Percentiles rank a stretch among this genome's conserved stretches.
These are phyloP conservation scores for Nothobranchius kuhntae DNA, from an alignment of 2,113 vertebrate genomes.

Conservation along the genomic window DNA sequence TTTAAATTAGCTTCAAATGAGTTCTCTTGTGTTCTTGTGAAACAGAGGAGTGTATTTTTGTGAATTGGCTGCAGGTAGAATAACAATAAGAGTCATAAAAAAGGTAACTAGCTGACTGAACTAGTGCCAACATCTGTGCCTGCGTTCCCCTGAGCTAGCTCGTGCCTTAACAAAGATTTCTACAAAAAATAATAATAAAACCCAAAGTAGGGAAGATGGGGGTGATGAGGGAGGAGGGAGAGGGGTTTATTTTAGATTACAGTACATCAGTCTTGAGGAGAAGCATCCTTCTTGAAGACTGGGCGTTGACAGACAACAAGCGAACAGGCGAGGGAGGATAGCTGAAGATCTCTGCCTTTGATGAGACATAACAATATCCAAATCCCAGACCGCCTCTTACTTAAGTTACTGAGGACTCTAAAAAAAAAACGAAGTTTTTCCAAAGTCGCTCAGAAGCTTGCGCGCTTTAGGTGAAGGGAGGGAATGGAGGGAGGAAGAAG, in stretches of 20 bases:
- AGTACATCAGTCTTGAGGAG: constrained; percentile 73
- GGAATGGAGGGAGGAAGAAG: constrained; percentile 63
- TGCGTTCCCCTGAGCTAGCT: constrained; percentile 45
- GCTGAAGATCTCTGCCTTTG: constrained; percentile 78
- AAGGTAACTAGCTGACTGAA: constrained; percentile 37
- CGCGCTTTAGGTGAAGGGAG: constrained; percentile 80
- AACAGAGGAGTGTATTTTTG: neutral
- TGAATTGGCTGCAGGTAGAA: constrained; percentile 10
- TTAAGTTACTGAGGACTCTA: constrained; percentile 83
- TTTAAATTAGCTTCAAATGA: no score
- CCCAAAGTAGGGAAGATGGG: constrained; percentile 35
- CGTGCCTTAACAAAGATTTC: constrained; percentile 57
- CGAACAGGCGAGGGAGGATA: constrained; percentile 72
- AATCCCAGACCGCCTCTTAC: constrained; percentile 81
- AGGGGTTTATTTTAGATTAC: constrained; percentile 71
- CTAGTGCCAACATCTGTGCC: constrained; percentile 36
- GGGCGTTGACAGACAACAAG: constrained; percentile 78
- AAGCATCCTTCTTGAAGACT: constrained; percentile 73
- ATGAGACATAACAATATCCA: constrained; percentile 84
- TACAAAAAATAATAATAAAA: constrained; percentile 18
- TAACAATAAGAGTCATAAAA: constrained; percentile 24
- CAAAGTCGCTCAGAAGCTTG: constrained; percentile 81
- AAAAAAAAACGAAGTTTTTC: constrained; percentile 79
- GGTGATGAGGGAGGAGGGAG: constrained; percentile 4
- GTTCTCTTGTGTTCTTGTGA: no score